Evolutionary conservation across 2,888 invertebrate genomes (phyloP).

Genomic region (Protonemura montana): DNA sequence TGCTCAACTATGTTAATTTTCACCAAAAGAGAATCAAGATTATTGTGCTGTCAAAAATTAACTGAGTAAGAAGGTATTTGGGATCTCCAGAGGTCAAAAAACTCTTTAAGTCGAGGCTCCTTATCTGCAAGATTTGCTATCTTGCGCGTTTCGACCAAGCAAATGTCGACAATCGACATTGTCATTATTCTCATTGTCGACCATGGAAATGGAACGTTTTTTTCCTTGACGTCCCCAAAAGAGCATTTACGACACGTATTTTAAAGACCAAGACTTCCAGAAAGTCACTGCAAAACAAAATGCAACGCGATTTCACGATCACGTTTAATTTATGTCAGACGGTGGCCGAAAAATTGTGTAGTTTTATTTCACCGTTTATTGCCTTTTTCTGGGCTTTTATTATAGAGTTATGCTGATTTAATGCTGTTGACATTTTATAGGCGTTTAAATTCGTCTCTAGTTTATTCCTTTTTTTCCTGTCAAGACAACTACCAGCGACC

Average conservation of each 20-base stretch:
- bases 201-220: neutral
- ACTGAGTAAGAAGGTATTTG: too few relatives aligned
- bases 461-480: neutral
- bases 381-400: conserved; percentile 23
- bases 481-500: neutral
- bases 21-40: too few relatives aligned
- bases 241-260: neutral
- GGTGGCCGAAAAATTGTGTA: neutral
- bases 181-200: conserved; percentile 1
- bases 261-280: neutral
- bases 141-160: neutral
- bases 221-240: neutral
- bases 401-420: conserved; percentile 22
- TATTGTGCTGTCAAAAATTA: too few relatives aligned
- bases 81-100: too few relatives aligned
- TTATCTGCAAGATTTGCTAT: neutral
- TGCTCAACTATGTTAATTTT: too few relatives aligned
- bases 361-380: neutral
- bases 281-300: neutral
- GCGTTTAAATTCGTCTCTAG: conserved; percentile 16
- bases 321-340: neutral
- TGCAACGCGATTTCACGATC: neutral
- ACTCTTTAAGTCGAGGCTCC: too few relatives aligned
- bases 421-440: conserved; percentile 34
- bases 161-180: conserved; percentile 16